Evolutionary conservation across 2,113 vertebrate genomes (phyloP), one percentile per base, ranked within the genome.

Genomic region (Sinocyclocheilus grahami): DNA sequence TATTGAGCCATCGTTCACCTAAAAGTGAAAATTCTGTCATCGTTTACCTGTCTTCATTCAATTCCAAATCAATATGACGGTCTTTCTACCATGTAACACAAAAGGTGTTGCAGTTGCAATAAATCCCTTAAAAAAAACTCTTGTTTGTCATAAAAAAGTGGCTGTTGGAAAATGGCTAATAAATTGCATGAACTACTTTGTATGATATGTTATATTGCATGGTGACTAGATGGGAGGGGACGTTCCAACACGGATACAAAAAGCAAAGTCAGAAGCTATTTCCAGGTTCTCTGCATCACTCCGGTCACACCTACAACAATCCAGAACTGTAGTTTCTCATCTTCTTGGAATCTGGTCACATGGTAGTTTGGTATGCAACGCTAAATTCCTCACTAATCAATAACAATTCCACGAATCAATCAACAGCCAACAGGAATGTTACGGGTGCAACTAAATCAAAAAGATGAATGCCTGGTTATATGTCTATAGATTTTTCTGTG

Each of bases 271-370:
- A 79, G 76, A 39, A 58, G 27, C 46, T 84, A 63, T 85, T 78
- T 85, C 16, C 46, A 78, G 46, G 60, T 46, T 9, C 39, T 42
- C 18, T 42, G 69, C 69, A 74, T 74, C 83, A 60, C 30, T 20
- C 8, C 6, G 33, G 62, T 74, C 86, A 85, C 71, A 72, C 85
- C 83, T 82, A 63, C 27, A 87, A 79, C 74, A 53, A 78, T 85
- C 69, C 72, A 13, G 37, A 24, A 86, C 84, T 72, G 63, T 75
- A 55, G 18, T 10, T n/a, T n/a, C 58, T 82, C 78, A 67, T 30
- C 33, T 13, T 69, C 22, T 55, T 82, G 71, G 46, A 86, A 87
- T 85, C 84, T 42, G 11, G 58, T 84, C 48, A 48, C 74, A 77
- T 27, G 74, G 10, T 20, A 71, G 33, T 51, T 77, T 77, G 11